Base-by-base conservation (phyloP, 23 tunicate species). In the Clavelina lepadiformis region DNA sequence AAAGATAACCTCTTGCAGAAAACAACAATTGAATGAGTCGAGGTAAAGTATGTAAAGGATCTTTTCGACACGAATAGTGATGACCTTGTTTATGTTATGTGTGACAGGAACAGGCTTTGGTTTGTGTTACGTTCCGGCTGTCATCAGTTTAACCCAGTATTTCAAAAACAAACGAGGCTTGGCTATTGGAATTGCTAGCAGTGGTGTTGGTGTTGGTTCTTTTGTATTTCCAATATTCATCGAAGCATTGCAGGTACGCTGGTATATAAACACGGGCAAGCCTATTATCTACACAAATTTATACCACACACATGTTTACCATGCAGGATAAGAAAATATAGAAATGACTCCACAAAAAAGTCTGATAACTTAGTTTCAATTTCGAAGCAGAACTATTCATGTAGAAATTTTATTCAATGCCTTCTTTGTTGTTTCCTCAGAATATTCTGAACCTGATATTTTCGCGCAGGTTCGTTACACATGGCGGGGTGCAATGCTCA, bases 401-500 rank as follows among this genome's bases (percentile, higher is more conserved):
- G n/a, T n/a, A n/a, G n/a, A n/a, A n/a, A n/a, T n/a, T n/a, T n/a
- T n/a, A n/a, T n/a, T n/a, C n/a, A n/a, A n/a, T n/a, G n/a, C n/a
- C n/a, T n/a, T n/a, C n/a, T n/a, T n/a, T n/a, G n/a, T n/a, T n/a
- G n/a, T n/a, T n/a, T n/a, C n/a, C n/a, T n/a, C n/a, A n/a, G n/a
- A n/a, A n/a, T n/a, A n/a, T n/a, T n/a, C n/a, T n/a, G n/a, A n/a
- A n/a, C n/a, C n/a, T n/a, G n/a, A n/a, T n/a, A n/a, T n/a, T n/a
- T n/a, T n/a, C n/a, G 20, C 61, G 31, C 35, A 61, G 67, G 65
- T 53, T 19, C 24, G 2, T 13, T 78, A 78, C 31, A 75, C 75
- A 34, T 82, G 91, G 91, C 35, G 91, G 28, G 91, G 91, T 5
- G 66, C 81, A 5, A 67, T 82, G 74, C 55, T 82, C 38, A 74